Base-by-base conservation (phyloP, 2,113 vertebrate genomes). In the Bubalus kerabau region DNA sequence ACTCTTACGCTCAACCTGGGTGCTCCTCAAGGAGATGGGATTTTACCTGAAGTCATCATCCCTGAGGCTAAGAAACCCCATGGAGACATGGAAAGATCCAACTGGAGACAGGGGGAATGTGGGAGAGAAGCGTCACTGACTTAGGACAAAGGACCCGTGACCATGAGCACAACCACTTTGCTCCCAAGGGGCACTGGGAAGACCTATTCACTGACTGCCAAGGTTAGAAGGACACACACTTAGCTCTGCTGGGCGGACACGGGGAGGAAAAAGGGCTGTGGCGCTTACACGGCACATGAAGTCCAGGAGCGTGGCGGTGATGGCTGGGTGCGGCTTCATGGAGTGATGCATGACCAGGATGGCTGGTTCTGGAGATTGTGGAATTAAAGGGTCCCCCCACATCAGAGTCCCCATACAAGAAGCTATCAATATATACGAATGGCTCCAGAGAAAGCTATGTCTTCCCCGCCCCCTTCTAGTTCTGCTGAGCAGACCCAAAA, bases 341-440 rank as follows among this genome's bases (percentile, higher is more conserved):
- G 99, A 99, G 98, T 99, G 99, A 90, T 99, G 99, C 99, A 99
- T 99, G 96, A 99, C 99, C 95, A 99, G 98, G 97, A 99, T 99
- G 94, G 99, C 99, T 0, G 99, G 99, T 13, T 99, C 99, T 99
- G 98, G 50, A 54, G 52, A 82, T 40, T 16, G 80, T 6, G 59
- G 80, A 40, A 82, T 62, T 78, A 60, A 87, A 88, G 59, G 32
- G 32, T 7, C 60, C 83, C 52, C 62, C 7, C 81, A 17, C 74
- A 54, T 92, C 59, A 84, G 76, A 89, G 57, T 84, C 74, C 60
- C 84, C 91, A 36, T 32, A 78, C 74, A 59, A 67, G 0, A 4
- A 87, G 46, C 23, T 12, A 24, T 23, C 90, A 56, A 3, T 30
- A 12, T 7, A 26, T 1, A 59, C 1, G 2, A 78, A 87, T 30